phyloP scores from a whole-genome alignment of 2,113 vertebrate genomes.

The Hipposideros armiger region DNA sequence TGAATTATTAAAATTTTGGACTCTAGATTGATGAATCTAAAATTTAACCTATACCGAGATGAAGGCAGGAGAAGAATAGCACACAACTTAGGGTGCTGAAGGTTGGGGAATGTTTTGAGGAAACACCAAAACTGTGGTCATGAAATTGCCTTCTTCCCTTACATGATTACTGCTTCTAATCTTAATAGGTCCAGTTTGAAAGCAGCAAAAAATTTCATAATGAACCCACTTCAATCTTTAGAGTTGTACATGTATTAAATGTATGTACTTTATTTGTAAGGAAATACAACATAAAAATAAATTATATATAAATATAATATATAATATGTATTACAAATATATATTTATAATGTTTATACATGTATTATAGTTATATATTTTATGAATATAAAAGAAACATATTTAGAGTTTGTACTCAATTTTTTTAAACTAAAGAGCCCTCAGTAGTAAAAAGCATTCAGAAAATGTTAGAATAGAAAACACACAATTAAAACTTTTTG shows the following conservation, averaged over 20 bases:
- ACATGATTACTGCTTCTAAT: slow-evolving; percentile 11
- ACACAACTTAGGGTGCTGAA: slow-evolving; percentile 39
- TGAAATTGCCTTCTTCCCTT: slow-evolving; percentile 43
- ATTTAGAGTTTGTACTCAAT: not conserved
- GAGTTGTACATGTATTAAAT: not conserved
- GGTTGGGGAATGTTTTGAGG: slow-evolving; percentile 20
- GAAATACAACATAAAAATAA: not conserved
- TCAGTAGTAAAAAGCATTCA: not conserved
- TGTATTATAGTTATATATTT: not conserved
- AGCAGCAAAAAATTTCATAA: not conserved
- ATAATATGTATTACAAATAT: too few relatives aligned
- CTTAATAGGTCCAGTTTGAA: not conserved
- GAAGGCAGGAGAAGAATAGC: slow-evolving; percentile 31
- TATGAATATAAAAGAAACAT: not conserved
- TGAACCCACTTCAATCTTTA: not conserved
- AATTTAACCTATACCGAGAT: slow-evolving; percentile 67
- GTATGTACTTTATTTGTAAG: not conserved
- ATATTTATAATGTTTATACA: not conserved
- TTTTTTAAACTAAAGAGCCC: not conserved
- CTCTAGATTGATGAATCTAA: slow-evolving; percentile 68
- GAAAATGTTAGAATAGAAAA: not conserved
- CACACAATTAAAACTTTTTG: not conserved
- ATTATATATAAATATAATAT: not conserved
- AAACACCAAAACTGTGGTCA: slow-evolving; percentile 53
- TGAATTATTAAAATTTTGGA: slow-evolving; percentile 74